Percentiles rank a stretch among this genome's conserved stretches.
These are phyloP conservation scores for Ommatoiulus sabulosus DNA, from an alignment of 2,888 invertebrate genomes.

Conservation along the genomic window DNA sequence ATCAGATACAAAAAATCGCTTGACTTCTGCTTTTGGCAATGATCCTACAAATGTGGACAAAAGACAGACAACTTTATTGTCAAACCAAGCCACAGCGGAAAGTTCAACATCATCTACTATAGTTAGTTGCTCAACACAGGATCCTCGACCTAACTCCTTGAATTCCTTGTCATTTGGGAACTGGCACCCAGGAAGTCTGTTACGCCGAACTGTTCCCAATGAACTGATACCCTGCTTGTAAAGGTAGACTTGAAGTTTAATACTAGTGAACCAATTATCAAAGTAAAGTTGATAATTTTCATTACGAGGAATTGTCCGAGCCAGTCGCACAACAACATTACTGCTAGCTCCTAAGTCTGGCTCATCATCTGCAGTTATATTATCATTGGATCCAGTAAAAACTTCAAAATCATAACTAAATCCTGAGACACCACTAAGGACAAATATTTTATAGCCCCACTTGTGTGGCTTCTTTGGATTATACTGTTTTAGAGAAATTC, in stretches of 20 bases:
- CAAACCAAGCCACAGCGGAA: constrained; percentile 52
- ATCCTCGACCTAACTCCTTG: constrained; percentile 38
- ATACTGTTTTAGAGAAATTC: constrained; percentile 51
- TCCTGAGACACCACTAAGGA: constrained; percentile 55
- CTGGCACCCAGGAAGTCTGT: constrained; percentile 38
- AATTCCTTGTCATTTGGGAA: constrained; percentile 20
- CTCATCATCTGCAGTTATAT: constrained; percentile 18
- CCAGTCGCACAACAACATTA: constrained; percentile 52
- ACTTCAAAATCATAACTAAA: constrained; percentile 56
- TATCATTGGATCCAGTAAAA: constrained; percentile 45
- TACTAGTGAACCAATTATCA: constrained; percentile 54
- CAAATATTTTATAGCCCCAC: constrained; percentile 58
- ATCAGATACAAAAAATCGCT: constrained; percentile 30
- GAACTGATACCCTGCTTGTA: constrained; percentile 24
- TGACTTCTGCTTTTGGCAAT: not conserved
- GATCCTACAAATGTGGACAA: constrained; percentile 54
- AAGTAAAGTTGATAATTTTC: constrained; percentile 52
- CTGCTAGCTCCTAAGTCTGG: constrained; percentile 52
- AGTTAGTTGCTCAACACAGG: constrained; percentile 15
- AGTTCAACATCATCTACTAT: constrained; percentile 38
- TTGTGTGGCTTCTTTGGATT: constrained; percentile 58
- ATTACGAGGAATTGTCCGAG: constrained; percentile 11
- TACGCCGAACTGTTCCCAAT: constrained; percentile 52
- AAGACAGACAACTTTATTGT: constrained; percentile 54
- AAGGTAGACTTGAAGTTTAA: constrained; percentile 51